phyloP scores from a whole-genome alignment of 1,140 invertebrate genomes.

The Atta cephalotes region DNA sequence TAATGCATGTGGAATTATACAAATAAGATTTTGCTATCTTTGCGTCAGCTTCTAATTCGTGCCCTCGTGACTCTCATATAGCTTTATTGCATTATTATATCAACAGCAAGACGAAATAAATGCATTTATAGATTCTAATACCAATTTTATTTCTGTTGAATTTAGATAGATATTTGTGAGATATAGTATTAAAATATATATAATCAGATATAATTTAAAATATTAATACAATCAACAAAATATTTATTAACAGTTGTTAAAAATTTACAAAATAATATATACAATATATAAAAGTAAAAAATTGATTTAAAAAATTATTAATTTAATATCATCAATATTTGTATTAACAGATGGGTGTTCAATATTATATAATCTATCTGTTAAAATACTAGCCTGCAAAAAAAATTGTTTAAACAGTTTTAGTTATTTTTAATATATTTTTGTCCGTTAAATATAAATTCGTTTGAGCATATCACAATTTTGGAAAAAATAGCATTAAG shows the following conservation, averaged over 20 bases:
- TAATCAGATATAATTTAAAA: neutral
- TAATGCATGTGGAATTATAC: neutral
- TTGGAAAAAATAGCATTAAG: no score
- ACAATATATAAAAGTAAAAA: neutral
- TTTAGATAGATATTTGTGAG: neutral
- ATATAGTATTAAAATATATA: neutral
- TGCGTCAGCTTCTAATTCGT: slow-evolving; percentile 9
- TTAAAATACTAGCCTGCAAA: neutral
- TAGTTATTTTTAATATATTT: no score
- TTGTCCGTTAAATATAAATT: no score
- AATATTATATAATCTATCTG: neutral
- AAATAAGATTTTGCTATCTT: slow-evolving; percentile 10
- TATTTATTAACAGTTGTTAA: no score
- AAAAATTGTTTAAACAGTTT: no score
- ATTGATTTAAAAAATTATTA: neutral
- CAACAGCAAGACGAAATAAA: neutral
- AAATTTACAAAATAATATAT: neutral
- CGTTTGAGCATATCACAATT: no score
- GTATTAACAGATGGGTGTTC: neutral
- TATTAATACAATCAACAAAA: slow-evolving; percentile 19
- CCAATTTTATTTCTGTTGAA: neutral
- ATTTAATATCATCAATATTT: neutral
- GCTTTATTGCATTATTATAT: neutral
- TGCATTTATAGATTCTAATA: neutral
- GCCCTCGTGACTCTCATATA: neutral